Conservation (phyloP, 2,797 vertebrate genomes). For the Poeciliopsis paucimaculata region DNA sequence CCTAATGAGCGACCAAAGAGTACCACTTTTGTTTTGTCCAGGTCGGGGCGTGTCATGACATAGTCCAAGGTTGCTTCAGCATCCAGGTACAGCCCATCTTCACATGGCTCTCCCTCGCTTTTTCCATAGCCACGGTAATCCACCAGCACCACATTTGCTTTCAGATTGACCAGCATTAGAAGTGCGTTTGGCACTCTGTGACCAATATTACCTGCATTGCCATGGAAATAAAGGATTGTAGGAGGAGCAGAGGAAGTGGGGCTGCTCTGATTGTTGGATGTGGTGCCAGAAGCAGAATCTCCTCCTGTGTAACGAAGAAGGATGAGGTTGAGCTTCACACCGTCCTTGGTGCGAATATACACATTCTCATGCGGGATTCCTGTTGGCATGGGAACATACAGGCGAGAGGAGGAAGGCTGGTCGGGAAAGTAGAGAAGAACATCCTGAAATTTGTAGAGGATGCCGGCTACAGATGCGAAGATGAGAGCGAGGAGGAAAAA, state of each 20-base stretch:
- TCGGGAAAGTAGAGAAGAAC: slow-evolving; percentile 98
- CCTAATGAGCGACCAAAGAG: slow-evolving; percentile 97
- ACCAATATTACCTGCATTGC: slow-evolving; percentile 97
- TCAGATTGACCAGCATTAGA: slow-evolving; percentile 98
- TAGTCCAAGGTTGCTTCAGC: slow-evolving; percentile 96
- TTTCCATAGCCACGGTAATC: slow-evolving; percentile 98
- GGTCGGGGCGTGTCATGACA: slow-evolving; percentile 93
- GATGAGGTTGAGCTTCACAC: slow-evolving; percentile 94
- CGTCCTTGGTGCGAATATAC: slow-evolving; percentile 95
- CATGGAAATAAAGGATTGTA: slow-evolving; percentile 97
- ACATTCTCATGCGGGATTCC: slow-evolving; percentile 97
- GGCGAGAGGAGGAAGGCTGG: slow-evolving; percentile 95
- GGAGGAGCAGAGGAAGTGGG: slow-evolving; percentile 83
- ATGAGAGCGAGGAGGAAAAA: slow-evolving; percentile 91
- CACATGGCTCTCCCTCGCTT: slow-evolving; percentile 95
- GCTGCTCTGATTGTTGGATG: slow-evolving; percentile 73
- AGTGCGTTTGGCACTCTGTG: slow-evolving; percentile 96
- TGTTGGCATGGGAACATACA: slow-evolving; percentile 96
- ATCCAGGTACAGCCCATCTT: slow-evolving; percentile 93
- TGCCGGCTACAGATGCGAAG: slow-evolving; percentile 91
- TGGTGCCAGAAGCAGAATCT: slow-evolving; percentile 60
- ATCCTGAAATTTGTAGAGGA: slow-evolving; percentile 98
- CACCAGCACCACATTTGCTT: slow-evolving; percentile 93
- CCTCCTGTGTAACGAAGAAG: slow-evolving; percentile 95
- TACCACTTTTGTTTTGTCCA: slow-evolving; percentile 97